Percentiles rank a stretch among this genome's conserved stretches.
These are phyloP conservation scores for Penaeus vannamei DNA, from an alignment of 1,140 invertebrate genomes.

Conservation along the genomic window DNA sequence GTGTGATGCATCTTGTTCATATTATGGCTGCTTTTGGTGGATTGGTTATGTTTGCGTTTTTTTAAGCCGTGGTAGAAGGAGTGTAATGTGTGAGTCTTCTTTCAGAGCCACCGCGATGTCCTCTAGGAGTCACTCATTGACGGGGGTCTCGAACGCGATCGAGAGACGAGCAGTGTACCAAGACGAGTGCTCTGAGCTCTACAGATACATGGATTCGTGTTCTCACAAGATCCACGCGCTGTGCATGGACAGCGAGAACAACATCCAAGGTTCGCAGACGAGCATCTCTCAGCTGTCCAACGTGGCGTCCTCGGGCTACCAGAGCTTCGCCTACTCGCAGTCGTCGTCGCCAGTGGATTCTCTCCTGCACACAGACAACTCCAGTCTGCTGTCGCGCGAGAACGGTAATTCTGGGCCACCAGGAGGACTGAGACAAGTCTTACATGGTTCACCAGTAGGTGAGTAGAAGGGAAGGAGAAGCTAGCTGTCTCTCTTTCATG, in stretches of 20 bases:
- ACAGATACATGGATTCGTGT: constrained; percentile 48
- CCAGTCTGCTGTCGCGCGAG: constrained; percentile 37
- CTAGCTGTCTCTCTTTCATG: background rate
- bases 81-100: background rate
- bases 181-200: constrained; percentile 39
- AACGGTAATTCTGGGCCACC: constrained; percentile 44
- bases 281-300: constrained; percentile 87
- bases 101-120: constrained; percentile 18
- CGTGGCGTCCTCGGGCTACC: constrained; percentile 89
- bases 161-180: constrained; percentile 38
- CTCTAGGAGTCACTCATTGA: constrained; percentile 47
- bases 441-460: constrained; percentile 55
- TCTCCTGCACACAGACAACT: constrained; percentile 53
- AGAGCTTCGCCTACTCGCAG: constrained; percentile 91
- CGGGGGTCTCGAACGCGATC: background rate
- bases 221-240: constrained; percentile 40
- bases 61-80: background rate
- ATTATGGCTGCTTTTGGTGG: background rate
- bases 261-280: constrained; percentile 73
- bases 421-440: constrained; percentile 42
- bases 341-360: constrained; percentile 89
- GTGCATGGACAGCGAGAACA: constrained; percentile 52
- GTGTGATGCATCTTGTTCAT: background rate
- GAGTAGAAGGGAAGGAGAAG: background rate
- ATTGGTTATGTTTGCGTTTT: background rate